Evolutionary conservation across 2,113 vertebrate species (phyloP), one percentile per base, ranked within the genome.

Genomic region (Psittacara wagleri): DNA sequence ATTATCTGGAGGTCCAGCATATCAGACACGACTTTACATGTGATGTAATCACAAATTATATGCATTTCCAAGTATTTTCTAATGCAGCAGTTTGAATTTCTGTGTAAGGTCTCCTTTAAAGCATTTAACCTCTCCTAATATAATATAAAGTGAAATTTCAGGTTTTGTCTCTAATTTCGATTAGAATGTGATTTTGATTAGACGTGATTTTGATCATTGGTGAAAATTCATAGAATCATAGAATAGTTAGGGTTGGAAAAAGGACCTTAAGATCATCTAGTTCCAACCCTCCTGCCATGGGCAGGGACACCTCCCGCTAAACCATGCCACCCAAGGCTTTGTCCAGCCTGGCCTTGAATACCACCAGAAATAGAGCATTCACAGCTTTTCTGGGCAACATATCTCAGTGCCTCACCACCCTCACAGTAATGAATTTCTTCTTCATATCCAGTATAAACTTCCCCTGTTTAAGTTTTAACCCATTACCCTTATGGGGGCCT

Each of bases 111-210:
- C 92, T 93, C 25, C 13, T 87, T 46, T 28, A 29, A 91, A 51
- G 2, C 37, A 23, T n/a, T 68, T 3, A 0, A 10, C 17, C 46
- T 66, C 35, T 11, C 5, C 6, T 28, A 49, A 7, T 33, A 7
- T 14, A 70, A 66, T 74, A 67, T 59, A 37, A 86, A 91, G 16
- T 11, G 8, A 92, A 57, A 80, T 49, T 19, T 80, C 17, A 54
- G 51, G 37, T 33, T 76, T 78, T 67, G 8, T 46, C 41, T 16
- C 12, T 57, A 62, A 28, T 92, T 90, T 86, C 5, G 62, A 16
- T 62, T 59, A 41, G 11, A 19, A 49, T 41, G 16, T 33, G 19
- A 57, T 92, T 82, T 64, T 62, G 22, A 61, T 68, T 44, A 18
- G 44, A 49, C 41, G 16, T 35, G 17, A 66, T 92, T 84, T 62